These are phyloP conservation scores for Aricia agestis DNA, from an alignment of 1,140 invertebrate genomes.

Conservation along the genomic window DNA sequence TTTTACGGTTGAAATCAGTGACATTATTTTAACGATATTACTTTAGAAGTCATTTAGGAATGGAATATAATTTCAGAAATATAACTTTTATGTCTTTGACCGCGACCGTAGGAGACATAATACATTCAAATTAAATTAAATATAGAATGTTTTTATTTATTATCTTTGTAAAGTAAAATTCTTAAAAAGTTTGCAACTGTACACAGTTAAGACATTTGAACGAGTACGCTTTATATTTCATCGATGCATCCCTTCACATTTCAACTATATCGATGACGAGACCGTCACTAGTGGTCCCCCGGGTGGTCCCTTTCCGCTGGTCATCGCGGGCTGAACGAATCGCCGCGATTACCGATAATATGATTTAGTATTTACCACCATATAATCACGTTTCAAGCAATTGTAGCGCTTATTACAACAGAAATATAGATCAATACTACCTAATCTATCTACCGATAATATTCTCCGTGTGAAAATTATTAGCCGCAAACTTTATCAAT, in stretches of 20 bases:
- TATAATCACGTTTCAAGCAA: not conserved
- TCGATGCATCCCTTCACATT: not conserved
- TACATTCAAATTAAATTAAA: no score
- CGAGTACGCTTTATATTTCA: no score
- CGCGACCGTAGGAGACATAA: no score
- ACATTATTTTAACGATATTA: no score
- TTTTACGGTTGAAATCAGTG: no score
- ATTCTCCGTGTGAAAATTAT: not conserved
- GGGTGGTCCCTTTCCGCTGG: conserved; percentile 9
- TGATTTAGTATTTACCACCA: conserved; percentile 6
- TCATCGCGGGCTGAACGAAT: conserved; percentile 7
- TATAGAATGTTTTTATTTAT: no score
- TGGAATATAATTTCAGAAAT: no score
- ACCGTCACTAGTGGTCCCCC: conserved; percentile 1
- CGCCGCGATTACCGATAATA: conserved; percentile 7
- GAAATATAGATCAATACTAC: not conserved
- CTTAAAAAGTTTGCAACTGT: no score
- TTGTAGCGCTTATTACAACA: not conserved
- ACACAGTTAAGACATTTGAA: no score
- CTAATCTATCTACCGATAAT: not conserved
- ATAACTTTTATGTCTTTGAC: no score
- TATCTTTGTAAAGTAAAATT: no score
- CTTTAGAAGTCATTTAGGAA: no score
- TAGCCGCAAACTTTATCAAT: conserved; percentile 1
- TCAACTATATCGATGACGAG: not conserved